Evolutionary conservation across 2,113 vertebrate species (phyloP), one percentile per base, ranked within the genome.

Genomic region (Poeciliopsis prolifica): DNA sequence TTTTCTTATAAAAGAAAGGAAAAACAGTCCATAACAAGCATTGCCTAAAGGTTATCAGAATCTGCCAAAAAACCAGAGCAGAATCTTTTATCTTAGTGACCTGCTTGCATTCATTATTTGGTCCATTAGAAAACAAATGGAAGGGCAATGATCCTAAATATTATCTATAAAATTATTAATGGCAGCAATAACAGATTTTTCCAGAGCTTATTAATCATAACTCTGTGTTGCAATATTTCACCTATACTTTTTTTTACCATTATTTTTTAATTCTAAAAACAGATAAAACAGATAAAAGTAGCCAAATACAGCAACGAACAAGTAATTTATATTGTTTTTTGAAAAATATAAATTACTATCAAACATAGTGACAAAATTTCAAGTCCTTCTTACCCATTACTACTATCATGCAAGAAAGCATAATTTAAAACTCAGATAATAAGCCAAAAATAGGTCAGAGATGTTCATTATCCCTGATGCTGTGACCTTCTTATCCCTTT

Each of bases 71-170:
- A 87, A 83, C 80, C 69, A 1, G 1, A 81, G 80, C 72, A 73
- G 48, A 86, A 72, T 78, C 73, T 78, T 81, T 85, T 80, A 65
- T 88, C 83, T 80, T 72, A 75, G 40, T 87, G 83, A 89, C 88
- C 85, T 84, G 82, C 75, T 68, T 75, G 76, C 84, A 92, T 35
- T 24, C 78, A 77, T 51, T 68, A 77, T 85, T 80, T 82, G 79
- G 66, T 75, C 78, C 82, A 86, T 87, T 85, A 89, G 86, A 69
- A 69, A 74, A 66, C 31, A 75, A 66, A 80, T 75, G 48, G 63
- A 81, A 72, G 71, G 58, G 86, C 76, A 81, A 68, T 78, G 74
- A 79, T 83, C 69, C 77, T 80, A 66, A 82, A 85, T 80, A 87
- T 81, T n/a, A 82, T 74, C 82, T 70, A 72, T 24, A 37, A 71